Evolutionary conservation across 1,140 invertebrate species (phyloP), one percentile per base, ranked within the genome.

Genomic region (Frieseomelitta varia): DNA sequence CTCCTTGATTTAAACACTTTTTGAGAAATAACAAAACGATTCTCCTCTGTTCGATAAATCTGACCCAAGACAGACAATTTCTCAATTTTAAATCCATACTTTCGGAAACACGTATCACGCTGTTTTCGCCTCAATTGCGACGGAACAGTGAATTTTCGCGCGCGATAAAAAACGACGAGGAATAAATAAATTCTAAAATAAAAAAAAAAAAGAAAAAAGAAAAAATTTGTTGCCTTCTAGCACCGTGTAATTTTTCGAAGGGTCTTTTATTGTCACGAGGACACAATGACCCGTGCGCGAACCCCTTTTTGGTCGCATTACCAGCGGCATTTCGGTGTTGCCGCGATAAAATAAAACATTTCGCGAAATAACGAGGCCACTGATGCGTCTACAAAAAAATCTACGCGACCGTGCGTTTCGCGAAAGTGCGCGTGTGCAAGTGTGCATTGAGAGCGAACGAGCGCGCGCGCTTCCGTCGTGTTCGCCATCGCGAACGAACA

Each of bases 271-370:
- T 34, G 71, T 74, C 51, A 51, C 47, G 21, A 0, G n/a, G 30
- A 27, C 24, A 78, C 76, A 78, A 67, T 78, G 51, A 27, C 67
- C 34, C 56, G n/a, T 6, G 1, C 8, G 63, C 75, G 30, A 69
- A 58, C 77, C 75, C 15, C 17, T 69, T 69, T 77, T 73, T 61
- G 53, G 27, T 53, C 65, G 51, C 55, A 69, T 78, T 78, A 83
- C 51, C n/a, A 51, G 12, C 61, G 4, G 12, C 53, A 68, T 76
- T 81, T 72, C 39, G 53, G 51, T 19, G 69, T 19, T 15, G 47
- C 34, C 39, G 55, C 51, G 74, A 78, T 78, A 58, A 65, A 83
- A 83, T 83, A 69, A 77, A 83, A 83, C 81, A 78, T 69, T 77
- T 83, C 39, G 67, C 10, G 65, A 56, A 24, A 69, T 76, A 58